Percentiles rank a stretch among this genome's conserved stretches.
phyloP scores from a whole-genome alignment of 2,113 vertebrate genomes.

The Eonycteris spelaea region DNA sequence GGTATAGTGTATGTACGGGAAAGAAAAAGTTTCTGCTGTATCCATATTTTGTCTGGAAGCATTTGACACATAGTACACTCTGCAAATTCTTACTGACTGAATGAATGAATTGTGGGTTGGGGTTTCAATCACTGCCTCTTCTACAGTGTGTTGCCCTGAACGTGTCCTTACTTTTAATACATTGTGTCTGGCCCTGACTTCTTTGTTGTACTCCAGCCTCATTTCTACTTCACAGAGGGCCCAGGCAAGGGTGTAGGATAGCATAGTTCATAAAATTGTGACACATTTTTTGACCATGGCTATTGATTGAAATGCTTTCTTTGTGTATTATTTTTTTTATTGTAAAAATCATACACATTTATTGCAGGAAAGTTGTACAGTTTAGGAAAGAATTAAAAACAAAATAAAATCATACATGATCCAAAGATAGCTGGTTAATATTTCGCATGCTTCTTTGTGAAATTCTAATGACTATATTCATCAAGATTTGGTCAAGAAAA shows the following conservation, averaged over 20 bases:
- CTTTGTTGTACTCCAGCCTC: background rate
- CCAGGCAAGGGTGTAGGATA: background rate
- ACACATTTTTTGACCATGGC: background rate
- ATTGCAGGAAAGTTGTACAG: background rate
- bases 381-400: background rate
- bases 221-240: background rate
- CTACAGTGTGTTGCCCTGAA: background rate
- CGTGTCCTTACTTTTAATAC: background rate
- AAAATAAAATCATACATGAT: background rate
- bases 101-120: background rate
- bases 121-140: background rate
- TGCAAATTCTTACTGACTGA: background rate
- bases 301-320: background rate
- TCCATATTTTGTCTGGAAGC: background rate
- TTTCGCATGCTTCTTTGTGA: background rate
- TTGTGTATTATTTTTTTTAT: background rate
- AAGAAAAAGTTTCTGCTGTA: background rate
- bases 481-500: background rate
- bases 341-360: background rate
- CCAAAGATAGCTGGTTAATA: background rate
- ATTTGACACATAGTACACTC: background rate
- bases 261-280: background rate
- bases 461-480: background rate
- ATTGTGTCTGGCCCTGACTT: background rate
- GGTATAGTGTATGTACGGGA: background rate